Evolutionary conservation across 2,888 invertebrate genomes (phyloP), one percentile per base, ranked within the genome.

Genomic region (Hyles lineata): DNA sequence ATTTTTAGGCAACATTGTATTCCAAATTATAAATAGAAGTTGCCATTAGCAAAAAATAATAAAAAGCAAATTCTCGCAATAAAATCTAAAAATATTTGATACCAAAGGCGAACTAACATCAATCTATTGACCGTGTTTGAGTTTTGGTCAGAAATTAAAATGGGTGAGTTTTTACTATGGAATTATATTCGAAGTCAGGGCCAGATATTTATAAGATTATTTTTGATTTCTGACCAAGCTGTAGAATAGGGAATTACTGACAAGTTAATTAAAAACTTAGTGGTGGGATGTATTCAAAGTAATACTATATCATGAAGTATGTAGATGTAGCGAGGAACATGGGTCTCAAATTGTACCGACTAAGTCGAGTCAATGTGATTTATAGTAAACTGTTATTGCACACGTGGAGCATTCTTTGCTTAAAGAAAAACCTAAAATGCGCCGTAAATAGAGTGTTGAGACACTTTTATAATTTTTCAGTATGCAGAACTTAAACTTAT

Each of bases 311-410:
- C 75, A 76, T 75, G 75, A 70, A 78, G 77, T 79, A 61, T 80
- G 74, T 81, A 80, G 81, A n/a, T 83, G 80, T 84, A 78, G 79
- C 58, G 63, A 67, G 82, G 80, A 86, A 84, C 76, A 81, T 87
- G 90, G 90, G 90, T 90, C 90, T 90, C 89, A 90, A 90, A 82
- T 75, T 76, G 75, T 87, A 89, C 84, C 85, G 86, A 88, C 85
- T 85, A 87, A 87, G 87, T 87, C 82, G 85, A 81, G 83, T 82
- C 80, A 80, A 79, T 86, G 85, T 85, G 85, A 86, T 85, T 81
- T 80, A 83, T 77, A 76, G 29, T 58, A 70, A 73, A 58, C 59
- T 74, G 74, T 71, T 76, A 74, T 61, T 43, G 70, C 62, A 74
- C 50, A 74, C 67, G 78, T 74, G 77, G 81, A 74, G 75, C 75